phyloP scores from a whole-genome alignment of 2,888 invertebrate species.

The Crossocerus cetratus region DNA sequence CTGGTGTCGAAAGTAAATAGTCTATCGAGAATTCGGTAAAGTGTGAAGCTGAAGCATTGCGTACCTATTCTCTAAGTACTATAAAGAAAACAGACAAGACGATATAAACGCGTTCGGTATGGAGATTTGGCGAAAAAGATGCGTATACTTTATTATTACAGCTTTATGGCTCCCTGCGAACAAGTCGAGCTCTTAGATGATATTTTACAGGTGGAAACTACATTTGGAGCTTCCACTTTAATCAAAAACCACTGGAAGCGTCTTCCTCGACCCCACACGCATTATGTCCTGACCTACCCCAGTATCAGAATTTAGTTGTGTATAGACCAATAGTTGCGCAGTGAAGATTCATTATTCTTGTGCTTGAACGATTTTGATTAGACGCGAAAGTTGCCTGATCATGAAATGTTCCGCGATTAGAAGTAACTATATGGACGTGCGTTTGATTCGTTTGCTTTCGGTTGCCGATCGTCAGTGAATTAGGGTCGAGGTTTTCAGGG shows the following conservation, averaged over 20 bases:
- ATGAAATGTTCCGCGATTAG: no score
- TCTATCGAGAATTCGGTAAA: constrained; percentile 24
- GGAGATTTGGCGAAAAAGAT: not conserved
- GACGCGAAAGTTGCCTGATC: no score
- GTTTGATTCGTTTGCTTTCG: not conserved
- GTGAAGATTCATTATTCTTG: constrained; percentile 10
- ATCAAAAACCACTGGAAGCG: constrained; percentile 70
- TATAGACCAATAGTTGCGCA: constrained; percentile 7
- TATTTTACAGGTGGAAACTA: constrained; percentile 49
- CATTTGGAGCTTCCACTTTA: constrained; percentile 68
- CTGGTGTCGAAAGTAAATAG: not conserved
- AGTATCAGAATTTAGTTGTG: constrained; percentile 42
- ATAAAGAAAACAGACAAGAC: no score
- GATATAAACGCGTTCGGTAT: no score
- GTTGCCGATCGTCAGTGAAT: constrained; percentile 14
- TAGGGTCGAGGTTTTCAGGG: constrained; percentile 51
- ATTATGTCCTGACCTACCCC: constrained; percentile 51
- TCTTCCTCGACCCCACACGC: constrained; percentile 63
- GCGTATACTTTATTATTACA: not conserved
- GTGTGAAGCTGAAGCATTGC: not conserved
- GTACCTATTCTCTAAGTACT: no score
- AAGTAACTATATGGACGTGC: no score
- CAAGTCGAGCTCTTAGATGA: constrained; percentile 45
- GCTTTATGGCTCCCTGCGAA: constrained; percentile 49
- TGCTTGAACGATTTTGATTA: constrained; percentile 1